Evolutionary conservation across 2,888 invertebrate genomes (phyloP), one percentile per base, ranked within the genome.

Genomic region (Orchestes rusci): DNA sequence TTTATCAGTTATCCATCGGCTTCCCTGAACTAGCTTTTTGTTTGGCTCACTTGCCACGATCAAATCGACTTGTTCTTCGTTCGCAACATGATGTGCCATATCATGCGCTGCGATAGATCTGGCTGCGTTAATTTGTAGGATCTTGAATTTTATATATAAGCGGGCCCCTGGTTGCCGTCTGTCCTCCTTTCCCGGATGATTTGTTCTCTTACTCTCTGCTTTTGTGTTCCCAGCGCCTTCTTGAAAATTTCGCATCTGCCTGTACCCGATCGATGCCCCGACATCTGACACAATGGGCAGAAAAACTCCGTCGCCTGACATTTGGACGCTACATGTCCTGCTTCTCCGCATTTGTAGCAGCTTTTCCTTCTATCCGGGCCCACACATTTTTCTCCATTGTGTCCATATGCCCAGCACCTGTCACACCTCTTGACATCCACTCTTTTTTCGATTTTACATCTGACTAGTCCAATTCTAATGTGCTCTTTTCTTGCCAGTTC

Each of bases 341-440:
- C 4, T 10, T 19, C 10, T 20, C 36, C 36, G 12, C 36, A 36
- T 4, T 19, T 36, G 7, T 8, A 16, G 34, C 34, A 34, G 7
- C 4, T 16, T 16, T 13, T 16, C 17, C 7, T 12, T 10, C 20
- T 3, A n/a, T 36, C 20, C 2, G 36, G 16, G 3, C 36, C 36
- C 2, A 5, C 20, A 15, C 20, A 36, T 4, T 20, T 10, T 23
- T 23, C 23, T 23, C 10, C 23, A 23, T 5, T 7, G 23, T 23
- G 23, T 23, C 10, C 23, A 23, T 23, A 23, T 7, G 23, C 5
- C 23, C 23, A 23, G 23, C 23, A 23, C 23, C 23, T 23, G 5
- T 10, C 10, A 10, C 23, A 23, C 10, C 10, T 23, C 23, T 7
- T 23, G 7, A 23, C 10, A 7, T 23, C 10, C 10, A 23, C 10